phyloP scores from a whole-genome alignment of 2,888 invertebrate genomes.

The Polyommatus icarus region DNA sequence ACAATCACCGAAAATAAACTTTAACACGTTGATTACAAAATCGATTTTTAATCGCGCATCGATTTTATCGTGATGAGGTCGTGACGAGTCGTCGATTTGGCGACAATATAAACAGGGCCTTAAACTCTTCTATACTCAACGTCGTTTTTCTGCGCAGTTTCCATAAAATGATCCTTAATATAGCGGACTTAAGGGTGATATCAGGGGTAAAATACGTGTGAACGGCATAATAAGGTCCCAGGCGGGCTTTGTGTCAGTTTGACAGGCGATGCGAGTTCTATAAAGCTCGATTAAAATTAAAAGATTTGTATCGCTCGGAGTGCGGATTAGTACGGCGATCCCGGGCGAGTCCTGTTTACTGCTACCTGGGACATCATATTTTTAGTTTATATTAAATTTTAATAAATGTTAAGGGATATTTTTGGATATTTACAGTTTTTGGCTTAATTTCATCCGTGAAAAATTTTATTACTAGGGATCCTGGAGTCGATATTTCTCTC shows the following conservation, averaged over 20 bases:
- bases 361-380: slow-evolving; percentile 23
- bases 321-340: slow-evolving; percentile 63
- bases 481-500: no score
- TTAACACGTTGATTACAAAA: slow-evolving; percentile 44
- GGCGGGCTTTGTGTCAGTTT: slow-evolving; percentile 76
- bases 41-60: slow-evolving; percentile 39
- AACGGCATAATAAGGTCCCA: slow-evolving; percentile 62
- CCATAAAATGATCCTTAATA: background rate
- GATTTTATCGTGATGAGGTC: slow-evolving; percentile 69
- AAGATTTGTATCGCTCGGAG: slow-evolving; percentile 65
- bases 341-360: slow-evolving; percentile 39
- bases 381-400: background rate
- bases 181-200: background rate
- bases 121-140: slow-evolving; percentile 55
- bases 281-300: slow-evolving; percentile 77
- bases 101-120: slow-evolving; percentile 79
- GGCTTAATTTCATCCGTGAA: background rate
- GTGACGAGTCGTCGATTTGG: slow-evolving; percentile 78
- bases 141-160: background rate
- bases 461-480: no score
- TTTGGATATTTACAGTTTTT: background rate
- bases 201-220: background rate
- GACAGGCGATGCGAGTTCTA: slow-evolving; percentile 78
- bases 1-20: slow-evolving; percentile 52
- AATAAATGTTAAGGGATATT: background rate